phyloP scores from a whole-genome alignment of 2,113 vertebrate genomes.

The Cairina moschata region DNA sequence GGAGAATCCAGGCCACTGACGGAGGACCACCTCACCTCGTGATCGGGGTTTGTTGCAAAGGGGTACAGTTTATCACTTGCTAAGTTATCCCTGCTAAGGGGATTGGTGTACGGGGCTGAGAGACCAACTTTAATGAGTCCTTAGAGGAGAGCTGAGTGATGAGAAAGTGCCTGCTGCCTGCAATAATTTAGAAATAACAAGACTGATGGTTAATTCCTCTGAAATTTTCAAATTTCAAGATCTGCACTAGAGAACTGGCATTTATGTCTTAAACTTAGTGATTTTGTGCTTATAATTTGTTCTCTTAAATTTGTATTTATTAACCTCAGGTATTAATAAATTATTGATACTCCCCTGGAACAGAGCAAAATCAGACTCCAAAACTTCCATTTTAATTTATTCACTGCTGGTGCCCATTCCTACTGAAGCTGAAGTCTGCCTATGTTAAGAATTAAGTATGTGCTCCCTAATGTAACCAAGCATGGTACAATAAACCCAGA shows the following conservation, averaged over 20 bases:
- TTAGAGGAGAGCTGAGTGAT: neutral
- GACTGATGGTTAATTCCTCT: rapidly evolving
- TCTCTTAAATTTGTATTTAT: neutral
- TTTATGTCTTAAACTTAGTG: neutral
- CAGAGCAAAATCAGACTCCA: neutral
- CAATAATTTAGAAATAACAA: rapidly evolving
- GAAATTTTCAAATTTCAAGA: neutral
- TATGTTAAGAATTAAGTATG: rapidly evolving
- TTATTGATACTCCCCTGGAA: neutral
- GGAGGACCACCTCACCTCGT: rapidly evolving
- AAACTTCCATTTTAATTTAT: neutral
- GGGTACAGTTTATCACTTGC: neutral
- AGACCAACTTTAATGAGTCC: rapidly evolving
- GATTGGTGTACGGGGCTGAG: rapidly evolving
- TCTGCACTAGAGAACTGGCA: neutral
- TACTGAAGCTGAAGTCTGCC: neutral
- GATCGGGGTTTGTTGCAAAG: neutral
- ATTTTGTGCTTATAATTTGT: neutral
- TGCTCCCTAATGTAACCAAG: neutral
- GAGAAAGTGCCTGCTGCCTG: neutral
- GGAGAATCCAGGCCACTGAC: neutral
- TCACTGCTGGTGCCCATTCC: neutral
- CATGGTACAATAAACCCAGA: rapidly evolving
- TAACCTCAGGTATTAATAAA: neutral
- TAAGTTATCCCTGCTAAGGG: neutral